Conservation (phyloP, 2,888 invertebrate genomes). For the Meteorus cinctellus region DNA sequence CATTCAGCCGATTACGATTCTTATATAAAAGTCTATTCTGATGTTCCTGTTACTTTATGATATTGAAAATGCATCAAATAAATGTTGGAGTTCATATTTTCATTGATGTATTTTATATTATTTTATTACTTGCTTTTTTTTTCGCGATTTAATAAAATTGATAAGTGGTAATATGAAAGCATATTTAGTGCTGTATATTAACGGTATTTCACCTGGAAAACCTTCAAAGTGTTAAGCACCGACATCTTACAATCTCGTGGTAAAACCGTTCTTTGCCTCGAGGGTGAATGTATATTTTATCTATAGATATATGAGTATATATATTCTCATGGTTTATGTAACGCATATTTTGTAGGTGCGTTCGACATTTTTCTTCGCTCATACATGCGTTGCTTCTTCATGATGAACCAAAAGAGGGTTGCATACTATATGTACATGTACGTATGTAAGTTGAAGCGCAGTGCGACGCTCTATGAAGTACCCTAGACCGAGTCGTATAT, state of each 20-base stretch:
- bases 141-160: background rate
- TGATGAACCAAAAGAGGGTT: constrained; percentile 35
- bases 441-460: constrained; percentile 53
- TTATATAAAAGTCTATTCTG: background rate
- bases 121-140: background rate
- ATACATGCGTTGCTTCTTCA: constrained; percentile 30
- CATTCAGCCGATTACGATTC: too few species aligned
- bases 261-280: background rate
- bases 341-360: constrained; percentile 1
- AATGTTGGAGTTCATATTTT: background rate
- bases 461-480: constrained; percentile 62
- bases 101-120: background rate
- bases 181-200: background rate
- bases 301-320: background rate
- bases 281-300: too few species aligned
- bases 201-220: background rate
- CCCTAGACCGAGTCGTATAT: constrained; percentile 50
- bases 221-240: constrained; percentile 20
- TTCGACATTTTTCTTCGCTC: constrained; percentile 26
- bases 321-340: constrained; percentile 24
- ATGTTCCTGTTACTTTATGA: constrained; percentile 4
- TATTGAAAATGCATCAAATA: background rate
- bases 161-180: background rate
- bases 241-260: constrained; percentile 19
- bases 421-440: background rate